Base-by-base conservation (phyloP, 2,113 vertebrate genomes). In the Laticauda laticaudata region DNA sequence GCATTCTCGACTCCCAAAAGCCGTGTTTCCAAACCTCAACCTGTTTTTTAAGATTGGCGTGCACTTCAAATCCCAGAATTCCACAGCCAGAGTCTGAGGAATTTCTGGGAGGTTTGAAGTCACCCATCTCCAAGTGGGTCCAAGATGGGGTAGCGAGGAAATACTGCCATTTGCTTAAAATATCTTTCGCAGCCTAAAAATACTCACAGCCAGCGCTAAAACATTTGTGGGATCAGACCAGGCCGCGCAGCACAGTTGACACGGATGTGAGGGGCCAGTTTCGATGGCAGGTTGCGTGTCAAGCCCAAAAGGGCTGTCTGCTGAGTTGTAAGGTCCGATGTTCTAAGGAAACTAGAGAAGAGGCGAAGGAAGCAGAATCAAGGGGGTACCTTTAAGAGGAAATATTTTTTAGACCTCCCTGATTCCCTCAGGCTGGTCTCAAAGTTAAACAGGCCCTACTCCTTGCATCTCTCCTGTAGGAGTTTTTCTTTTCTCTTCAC, bases 201-300 rank as follows among this genome's bases (percentile, higher is more conserved):
- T 24, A 85, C 98, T 98, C 91, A 99, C 99, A 18, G 94, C 4
- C 10, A n/a, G 94, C 90, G 95, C 98, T 99, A 97, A 99, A 98
- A n/a, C n/a, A 59, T 89, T 94, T 14, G 99, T 99, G 94, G 98
- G 96, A 99, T 98, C 54, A 99, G 1, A 18, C 99, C 99, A 0
- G 99, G n/a, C n/a, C n/a, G 99, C 0, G 98, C 99, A 93, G 99
- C 97, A 12, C 98, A 98, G 97, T 99, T 99, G 88, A 99, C 97
- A 29, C 98, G 95, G 54, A 99, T 98, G 96, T 86, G 96, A 0
- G 96, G 94, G 20, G 97, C 97, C 85, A 99, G 96, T n/a, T 81
- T 98, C 98, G 0, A 94, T 93, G 15, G 98, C 98, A 99, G 96
- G 0, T 95, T 98, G 92, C 97, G 98, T 43, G 98, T 98, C 59